Base-by-base conservation (phyloP, 2,888 invertebrate species). In the Andrena trimmerana region DNA sequence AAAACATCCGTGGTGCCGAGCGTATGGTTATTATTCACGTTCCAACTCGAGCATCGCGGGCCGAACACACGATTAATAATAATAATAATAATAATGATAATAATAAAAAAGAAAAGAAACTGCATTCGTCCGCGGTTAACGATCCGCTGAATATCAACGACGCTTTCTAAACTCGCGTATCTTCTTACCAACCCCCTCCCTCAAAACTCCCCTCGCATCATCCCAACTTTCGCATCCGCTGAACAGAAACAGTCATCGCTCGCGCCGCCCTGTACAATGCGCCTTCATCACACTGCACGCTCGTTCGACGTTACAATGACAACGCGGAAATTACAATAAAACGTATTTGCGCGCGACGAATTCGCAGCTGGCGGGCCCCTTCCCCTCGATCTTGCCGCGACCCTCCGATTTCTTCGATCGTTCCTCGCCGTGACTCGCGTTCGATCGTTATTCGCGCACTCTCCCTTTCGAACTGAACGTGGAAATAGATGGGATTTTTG, bases 11-110 rank as follows among this genome's bases (percentile, higher is more conserved):
- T 33, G 63, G 62, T 78, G 79, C 36, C 70, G 57, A 36, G 57
- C 71, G 13, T 62, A 68, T 80, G 81, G 73, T 80, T 81, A 81
- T 81, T 80, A 80, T 80, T 81, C 81, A 69, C 81, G 81, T 81
- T 68, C 48, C 59, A 29, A 59, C 70, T 60, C 73, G 80, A 72
- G 63, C 67, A 33, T 62, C 57, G 66, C 73, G 73, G 67, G 67
- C 36, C 67, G 73, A 48, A 31, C 24, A 29, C 50, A 63, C 66
- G 71, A 68, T 63, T 63, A 50, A 42, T 42, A 75, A 59, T 36
- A 69, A 75, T 52, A 36, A 62, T 59, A 62, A 42, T 33, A 29
- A 36, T 60, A 8, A 5, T n/a, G 20, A 31, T 33, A 27, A 31
- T 52, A 24, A 10, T 10, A 13, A 27, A 36, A 60, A 29, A 52